phyloP scores from a whole-genome alignment of 2,113 vertebrate genomes.

The Arothron firmamentum region DNA sequence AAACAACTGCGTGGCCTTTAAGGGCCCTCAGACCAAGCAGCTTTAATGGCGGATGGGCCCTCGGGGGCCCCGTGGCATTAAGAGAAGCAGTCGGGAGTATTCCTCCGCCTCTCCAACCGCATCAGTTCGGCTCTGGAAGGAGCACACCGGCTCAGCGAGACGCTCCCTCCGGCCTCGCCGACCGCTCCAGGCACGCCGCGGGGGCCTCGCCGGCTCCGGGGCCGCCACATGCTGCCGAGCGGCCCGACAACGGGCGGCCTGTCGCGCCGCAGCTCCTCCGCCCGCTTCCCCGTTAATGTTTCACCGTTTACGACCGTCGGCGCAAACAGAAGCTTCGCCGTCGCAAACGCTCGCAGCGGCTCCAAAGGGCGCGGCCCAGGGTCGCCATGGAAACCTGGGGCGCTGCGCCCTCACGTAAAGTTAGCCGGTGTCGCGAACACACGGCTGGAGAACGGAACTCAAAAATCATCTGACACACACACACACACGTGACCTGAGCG shows the following conservation, averaged over 20 bases:
- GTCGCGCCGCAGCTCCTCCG: too few relatives aligned
- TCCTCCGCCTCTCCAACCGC: constrained; percentile 39
- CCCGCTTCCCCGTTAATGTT: not conserved
- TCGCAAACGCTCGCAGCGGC: constrained; percentile 25
- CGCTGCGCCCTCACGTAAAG: constrained; percentile 60
- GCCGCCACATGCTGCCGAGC: too few relatives aligned
- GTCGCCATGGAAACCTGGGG: constrained; percentile 61
- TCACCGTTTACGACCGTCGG: not conserved
- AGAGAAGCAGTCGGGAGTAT: constrained; percentile 31
- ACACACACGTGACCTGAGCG: not conserved
- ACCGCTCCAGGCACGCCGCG: constrained; percentile 24
- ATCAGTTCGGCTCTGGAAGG: constrained; percentile 19
- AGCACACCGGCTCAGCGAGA: constrained; percentile 36
- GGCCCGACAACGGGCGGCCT: too few relatives aligned
- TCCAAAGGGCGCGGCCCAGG: constrained; percentile 42
- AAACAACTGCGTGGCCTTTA: not conserved
- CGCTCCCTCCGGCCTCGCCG: constrained; percentile 21
- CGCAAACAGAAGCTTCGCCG: constrained; percentile 20
- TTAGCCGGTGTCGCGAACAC: constrained; percentile 53
- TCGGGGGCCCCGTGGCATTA: constrained; percentile 36
- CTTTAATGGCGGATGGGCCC: constrained; percentile 35
- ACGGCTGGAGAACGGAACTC: too few relatives aligned
- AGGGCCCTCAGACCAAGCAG: constrained; percentile 20
- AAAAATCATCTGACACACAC: too few relatives aligned
- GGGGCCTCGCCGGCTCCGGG: too few relatives aligned